Conservation (phyloP, 1,140 invertebrate species). For the Drosophila pandora region DNA sequence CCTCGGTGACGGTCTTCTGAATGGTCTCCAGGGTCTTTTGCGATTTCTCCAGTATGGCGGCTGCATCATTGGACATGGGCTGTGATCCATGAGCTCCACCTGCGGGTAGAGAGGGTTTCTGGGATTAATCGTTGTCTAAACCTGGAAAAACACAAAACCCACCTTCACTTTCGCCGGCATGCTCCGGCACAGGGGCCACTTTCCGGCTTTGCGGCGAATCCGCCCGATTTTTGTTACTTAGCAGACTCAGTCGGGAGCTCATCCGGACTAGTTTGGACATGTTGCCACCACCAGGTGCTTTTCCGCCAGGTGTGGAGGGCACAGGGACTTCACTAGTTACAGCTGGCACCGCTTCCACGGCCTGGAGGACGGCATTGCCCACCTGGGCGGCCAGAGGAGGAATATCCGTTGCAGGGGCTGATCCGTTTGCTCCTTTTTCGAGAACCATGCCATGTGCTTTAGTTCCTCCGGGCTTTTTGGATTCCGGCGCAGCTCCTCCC, state of each 20-base stretch:
- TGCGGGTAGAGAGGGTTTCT: slow-evolving; percentile 8
- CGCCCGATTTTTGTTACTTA: slow-evolving; percentile 60
- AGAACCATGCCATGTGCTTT: slow-evolving; percentile 24
- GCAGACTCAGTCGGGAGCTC: slow-evolving; percentile 62
- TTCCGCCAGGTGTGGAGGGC: slow-evolving; percentile 34
- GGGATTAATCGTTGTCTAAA: not conserved
- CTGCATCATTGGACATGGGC: slow-evolving; percentile 40
- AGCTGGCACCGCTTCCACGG: slow-evolving; percentile 64
- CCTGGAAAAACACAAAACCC: not conserved
- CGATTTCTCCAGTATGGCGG: slow-evolving; percentile 76
- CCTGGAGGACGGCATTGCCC: slow-evolving; percentile 59
- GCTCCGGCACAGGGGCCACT: slow-evolving; percentile 55
- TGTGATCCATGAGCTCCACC: not conserved
- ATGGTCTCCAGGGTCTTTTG: slow-evolving; percentile 73
- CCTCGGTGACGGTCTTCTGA: slow-evolving; percentile 70
- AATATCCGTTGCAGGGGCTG: slow-evolving; percentile 21
- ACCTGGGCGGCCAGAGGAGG: slow-evolving; percentile 66
- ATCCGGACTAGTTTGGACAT: slow-evolving; percentile 66
- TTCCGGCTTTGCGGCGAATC: slow-evolving; percentile 66
- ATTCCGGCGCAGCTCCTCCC: slow-evolving; percentile 7
- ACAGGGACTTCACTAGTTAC: slow-evolving; percentile 55
- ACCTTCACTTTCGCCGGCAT: slow-evolving; percentile 50
- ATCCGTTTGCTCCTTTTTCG: slow-evolving; percentile 15
- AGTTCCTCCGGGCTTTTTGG: slow-evolving; percentile 14
- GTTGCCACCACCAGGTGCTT: slow-evolving; percentile 40